Conservation (phyloP, 2,797 vertebrate species). For the Lophotriccus pileatus region DNA sequence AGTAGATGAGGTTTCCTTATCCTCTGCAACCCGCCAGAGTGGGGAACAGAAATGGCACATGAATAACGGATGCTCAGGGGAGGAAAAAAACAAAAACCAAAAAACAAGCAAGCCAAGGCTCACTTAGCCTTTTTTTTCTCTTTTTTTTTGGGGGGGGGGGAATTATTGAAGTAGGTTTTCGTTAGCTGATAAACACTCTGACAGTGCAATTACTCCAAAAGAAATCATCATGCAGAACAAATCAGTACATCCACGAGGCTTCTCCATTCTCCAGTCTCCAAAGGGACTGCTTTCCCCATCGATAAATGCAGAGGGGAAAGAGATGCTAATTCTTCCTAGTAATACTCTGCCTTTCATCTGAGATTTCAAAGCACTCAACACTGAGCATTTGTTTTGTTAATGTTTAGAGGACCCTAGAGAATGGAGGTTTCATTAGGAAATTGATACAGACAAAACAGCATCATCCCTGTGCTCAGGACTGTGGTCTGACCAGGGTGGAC, state of each 20-base stretch:
- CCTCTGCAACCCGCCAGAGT: background rate
- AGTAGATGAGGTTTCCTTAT: conserved; percentile 11
- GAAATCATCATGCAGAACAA: conserved; percentile 33
- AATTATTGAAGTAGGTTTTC: conserved; percentile 52
- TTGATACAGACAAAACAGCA: background rate
- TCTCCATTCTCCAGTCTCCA: conserved; percentile 18
- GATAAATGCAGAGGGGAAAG: background rate
- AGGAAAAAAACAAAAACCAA: background rate
- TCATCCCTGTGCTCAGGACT: background rate
- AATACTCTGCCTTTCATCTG: conserved; percentile 33
- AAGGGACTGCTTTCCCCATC: background rate
- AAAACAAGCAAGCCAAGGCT: background rate
- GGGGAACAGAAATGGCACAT: background rate
- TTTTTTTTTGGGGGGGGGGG: background rate
- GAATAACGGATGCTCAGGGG: background rate
- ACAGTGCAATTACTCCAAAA: conserved; percentile 21
- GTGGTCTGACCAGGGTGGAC: background rate
- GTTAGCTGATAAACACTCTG: conserved; percentile 43
- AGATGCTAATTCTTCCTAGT: conserved; percentile 22
- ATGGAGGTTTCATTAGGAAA: background rate
- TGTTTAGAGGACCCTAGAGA: conserved; percentile 12
- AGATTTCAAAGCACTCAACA: conserved; percentile 37
- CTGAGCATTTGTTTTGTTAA: conserved; percentile 5
- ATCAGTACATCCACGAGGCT: conserved; percentile 26
- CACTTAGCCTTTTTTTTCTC: background rate